Percentiles rank a stretch among this genome's conserved stretches.
These are phyloP conservation scores for Portevinia maculata DNA, from an alignment of 2,888 invertebrate genomes.

Conservation along the genomic window DNA sequence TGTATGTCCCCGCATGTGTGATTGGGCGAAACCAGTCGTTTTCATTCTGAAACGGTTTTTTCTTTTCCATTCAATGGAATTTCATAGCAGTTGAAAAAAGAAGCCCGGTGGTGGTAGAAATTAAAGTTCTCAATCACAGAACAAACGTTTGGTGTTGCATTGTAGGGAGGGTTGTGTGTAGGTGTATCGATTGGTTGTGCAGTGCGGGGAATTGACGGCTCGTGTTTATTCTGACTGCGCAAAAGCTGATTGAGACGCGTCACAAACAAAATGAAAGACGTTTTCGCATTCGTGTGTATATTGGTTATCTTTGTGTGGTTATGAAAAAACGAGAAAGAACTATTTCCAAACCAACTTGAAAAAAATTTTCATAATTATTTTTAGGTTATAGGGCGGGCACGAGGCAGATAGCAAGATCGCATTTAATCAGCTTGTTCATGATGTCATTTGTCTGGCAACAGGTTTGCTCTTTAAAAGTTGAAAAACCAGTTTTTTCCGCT, in stretches of 20 bases:
- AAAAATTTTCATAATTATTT: too few species aligned
- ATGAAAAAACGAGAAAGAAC: too few species aligned
- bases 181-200: conserved; percentile 1
- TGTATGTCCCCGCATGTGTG: too few species aligned
- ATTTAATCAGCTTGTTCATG: neutral
- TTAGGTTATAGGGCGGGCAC: too few species aligned
- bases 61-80: conserved; percentile 16
- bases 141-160: conserved; percentile 54
- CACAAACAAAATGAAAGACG: neutral
- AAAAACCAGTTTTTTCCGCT: neutral
- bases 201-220: neutral
- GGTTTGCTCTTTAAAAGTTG: neutral
- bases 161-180: conserved; percentile 39
- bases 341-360: too few species aligned
- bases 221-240: conserved; percentile 31
- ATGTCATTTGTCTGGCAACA: neutral
- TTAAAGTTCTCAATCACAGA: neutral
- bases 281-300: conserved; percentile 11
- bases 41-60: conserved; percentile 9
- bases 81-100: conserved; percentile 26
- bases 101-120: conserved; percentile 25
- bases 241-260: neutral
- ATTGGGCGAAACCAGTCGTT: conserved; percentile 70
- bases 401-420: too few species aligned
- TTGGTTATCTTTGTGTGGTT: too few species aligned